A percentile compares a stretch with the other conserved stretches of the same genome.
These are phyloP conservation scores for Carcharodon carcharias DNA, from an alignment of 2,797 vertebrate genomes.

Conservation along the genomic window DNA sequence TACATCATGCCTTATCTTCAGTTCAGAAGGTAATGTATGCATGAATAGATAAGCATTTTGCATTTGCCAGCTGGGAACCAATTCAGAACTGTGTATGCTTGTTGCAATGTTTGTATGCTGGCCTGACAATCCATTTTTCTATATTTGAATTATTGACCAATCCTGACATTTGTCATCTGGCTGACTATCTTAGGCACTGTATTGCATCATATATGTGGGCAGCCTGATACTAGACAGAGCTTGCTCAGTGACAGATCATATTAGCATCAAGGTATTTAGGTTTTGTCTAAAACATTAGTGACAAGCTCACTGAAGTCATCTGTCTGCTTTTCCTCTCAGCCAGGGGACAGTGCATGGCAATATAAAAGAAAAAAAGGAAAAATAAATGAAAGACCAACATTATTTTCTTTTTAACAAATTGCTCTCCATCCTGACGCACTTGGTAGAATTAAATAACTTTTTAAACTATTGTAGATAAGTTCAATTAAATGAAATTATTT, in stretches of 20 bases:
- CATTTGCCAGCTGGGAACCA: background rate
- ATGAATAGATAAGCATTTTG: background rate
- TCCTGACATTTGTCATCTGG: constrained; percentile 32
- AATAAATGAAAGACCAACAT: background rate
- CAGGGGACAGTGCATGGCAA: background rate
- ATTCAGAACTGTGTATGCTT: background rate
- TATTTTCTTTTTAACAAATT: background rate
- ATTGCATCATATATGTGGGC: background rate
- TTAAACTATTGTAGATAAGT: background rate
- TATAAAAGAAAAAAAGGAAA: background rate
- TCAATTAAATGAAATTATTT: constrained; percentile 19
- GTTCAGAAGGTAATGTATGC: background rate
- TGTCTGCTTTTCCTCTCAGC: background rate
- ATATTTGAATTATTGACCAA: constrained; percentile 26
- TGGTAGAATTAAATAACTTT: background rate
- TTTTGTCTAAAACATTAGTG: constrained; percentile 35
- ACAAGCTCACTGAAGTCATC: constrained; percentile 2
- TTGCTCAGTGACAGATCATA: constrained; percentile 33
- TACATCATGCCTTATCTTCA: background rate
- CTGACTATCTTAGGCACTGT: background rate
- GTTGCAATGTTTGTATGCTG: background rate
- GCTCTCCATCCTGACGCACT: background rate
- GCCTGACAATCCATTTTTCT: constrained; percentile 23
- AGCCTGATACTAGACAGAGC: background rate
- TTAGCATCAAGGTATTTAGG: constrained; percentile 28